Base-by-base conservation (phyloP, 1,140 invertebrate genomes). In the Zaprionus vittiger region DNA sequence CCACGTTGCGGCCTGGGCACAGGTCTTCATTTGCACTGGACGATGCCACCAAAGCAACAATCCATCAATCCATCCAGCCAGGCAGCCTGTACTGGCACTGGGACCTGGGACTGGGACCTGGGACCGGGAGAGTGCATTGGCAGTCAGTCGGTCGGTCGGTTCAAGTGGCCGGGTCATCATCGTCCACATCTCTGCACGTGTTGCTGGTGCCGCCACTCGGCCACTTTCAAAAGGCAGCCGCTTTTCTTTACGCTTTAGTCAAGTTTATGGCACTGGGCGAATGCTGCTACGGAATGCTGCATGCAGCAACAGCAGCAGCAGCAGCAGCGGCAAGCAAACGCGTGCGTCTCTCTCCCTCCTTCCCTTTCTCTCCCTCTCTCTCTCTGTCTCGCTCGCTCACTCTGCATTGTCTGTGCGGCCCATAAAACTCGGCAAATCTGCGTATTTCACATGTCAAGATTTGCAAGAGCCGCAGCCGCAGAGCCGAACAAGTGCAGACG, bases 401-500 rank as follows among this genome's bases (percentile, higher is more conserved):
- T 59, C 28, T 37, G 76, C 66, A 70, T 75, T 75, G 71, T 79
- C 55, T 79, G 75, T 80, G 83, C 71, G 77, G 86, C 80, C 79
- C 85, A 90, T 90, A 90, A 90, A 90, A 90, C 81, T 82, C 77
- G 60, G 86, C 86, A 90, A 90, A 90, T 90, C 85, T 90, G 85
- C 85, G 85, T 90, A 90, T 91, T 90, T 90, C 85, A 90, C 85
- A 90, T 90, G 85, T 85, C 85, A 85, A 91, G 85, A 65, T 81
- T 89, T 79, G 79, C 85, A 67, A 67, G 74, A 76, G 85, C 66
- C 62, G 63, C 63, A 52, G 47, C 54, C 60, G n/a, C 59, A 73
- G 47, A 52, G 64, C 67, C 83, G 85, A 89, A 89, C 85, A 89
- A 89, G 85, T 90, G 85, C 85, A 90, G 75, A 85, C 79, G 86